A percentile compares a stretch with the other conserved stretches of the same genome.
Conservation (phyloP, 2,888 invertebrate species). For the Aporophyla lueneburgensis region DNA sequence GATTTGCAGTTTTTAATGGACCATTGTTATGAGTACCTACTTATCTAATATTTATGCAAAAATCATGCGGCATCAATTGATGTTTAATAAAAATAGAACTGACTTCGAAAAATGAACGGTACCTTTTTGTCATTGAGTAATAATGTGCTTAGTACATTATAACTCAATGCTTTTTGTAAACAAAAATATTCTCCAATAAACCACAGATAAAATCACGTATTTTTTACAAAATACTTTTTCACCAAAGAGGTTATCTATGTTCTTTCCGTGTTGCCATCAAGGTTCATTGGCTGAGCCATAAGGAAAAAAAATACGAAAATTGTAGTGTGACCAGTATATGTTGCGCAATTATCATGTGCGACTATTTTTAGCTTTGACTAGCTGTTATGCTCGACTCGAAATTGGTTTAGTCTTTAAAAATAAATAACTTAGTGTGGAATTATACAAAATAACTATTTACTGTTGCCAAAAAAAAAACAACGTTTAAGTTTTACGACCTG, state of each 20-base stretch:
- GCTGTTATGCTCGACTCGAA: constrained; percentile 7
- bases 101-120: not conserved
- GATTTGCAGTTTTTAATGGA: too few relatives aligned
- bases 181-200: not conserved
- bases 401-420: constrained; percentile 29
- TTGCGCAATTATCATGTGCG: constrained; percentile 42
- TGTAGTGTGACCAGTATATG: constrained; percentile 45
- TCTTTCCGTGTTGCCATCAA: constrained; percentile 37
- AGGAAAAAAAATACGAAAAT: constrained; percentile 50
- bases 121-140: not conserved
- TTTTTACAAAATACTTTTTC: not conserved
- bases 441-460: constrained; percentile 28
- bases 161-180: too few relatives aligned
- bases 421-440: constrained; percentile 31
- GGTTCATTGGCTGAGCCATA: constrained; percentile 56
- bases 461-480: constrained; percentile 10
- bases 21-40: not conserved
- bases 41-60: not conserved
- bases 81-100: not conserved
- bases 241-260: constrained; percentile 12
- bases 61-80: not conserved
- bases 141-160: too few relatives aligned
- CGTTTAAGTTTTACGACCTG: constrained; percentile 30
- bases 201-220: not conserved
- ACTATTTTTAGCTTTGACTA: constrained; percentile 43